Evolutionary conservation across 1,140 invertebrate genomes (phyloP), one percentile per base, ranked within the genome.

Genomic region (Apolygus lucorum): DNA sequence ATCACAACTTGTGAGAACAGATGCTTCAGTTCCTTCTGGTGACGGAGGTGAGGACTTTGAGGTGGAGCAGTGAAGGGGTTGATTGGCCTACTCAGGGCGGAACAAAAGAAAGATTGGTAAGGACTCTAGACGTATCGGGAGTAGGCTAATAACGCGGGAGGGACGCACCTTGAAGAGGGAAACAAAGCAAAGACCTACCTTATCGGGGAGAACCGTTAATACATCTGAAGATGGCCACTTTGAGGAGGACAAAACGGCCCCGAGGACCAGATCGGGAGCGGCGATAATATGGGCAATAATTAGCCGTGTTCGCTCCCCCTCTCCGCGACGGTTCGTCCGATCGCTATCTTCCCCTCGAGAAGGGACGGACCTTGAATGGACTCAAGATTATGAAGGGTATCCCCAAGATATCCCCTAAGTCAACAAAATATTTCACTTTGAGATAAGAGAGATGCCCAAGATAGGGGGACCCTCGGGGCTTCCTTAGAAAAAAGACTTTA

Each of bases 401-500:
- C 34, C 17, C n/a, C 17, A 17, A 49, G 34, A 49, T 49, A 49
- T 49, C 34, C 34, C 34, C 34, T 49, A 49, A 49, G 34, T 49
- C 34, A 49, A 49, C 34, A 49, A 49, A 49, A 49, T 49, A 49
- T 49, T 49, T 49, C 34, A 49, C 34, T 49, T 49, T 49, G 34
- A 49, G 34, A 49, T 49, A 49, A 49, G 34, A 49, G 34, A 49
- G 34, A 49, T 49, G 34, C 34, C 17, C 8, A 49, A 17, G 17
- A 11, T 11, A 17, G 34, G 34, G 34, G 17, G 17, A 8, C 34
- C 34, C 8, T 17, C 8, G 34, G 34, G 34, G 8, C 34, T 17
- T 49, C 17, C 34, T 49, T 49, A 49, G 8, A 49, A 17, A 49
- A 49, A 49, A 49, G 34, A 49, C 34, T 49, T 49, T 49, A 49